These are phyloP conservation scores for Semicossyphus pulcher DNA, from an alignment of 2,113 vertebrate genomes.

Conservation along the genomic window DNA sequence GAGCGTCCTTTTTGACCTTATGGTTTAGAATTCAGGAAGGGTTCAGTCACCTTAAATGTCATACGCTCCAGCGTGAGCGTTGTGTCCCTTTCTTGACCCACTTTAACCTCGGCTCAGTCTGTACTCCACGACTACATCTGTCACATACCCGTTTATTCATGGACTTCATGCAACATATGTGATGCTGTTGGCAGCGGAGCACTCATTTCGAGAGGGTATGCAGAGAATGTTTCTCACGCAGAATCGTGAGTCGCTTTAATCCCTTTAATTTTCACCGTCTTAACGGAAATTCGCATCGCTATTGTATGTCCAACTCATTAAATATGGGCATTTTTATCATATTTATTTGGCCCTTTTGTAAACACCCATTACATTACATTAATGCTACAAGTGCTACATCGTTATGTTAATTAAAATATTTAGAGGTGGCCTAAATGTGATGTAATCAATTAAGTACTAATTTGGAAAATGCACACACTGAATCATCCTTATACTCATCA, in stretches of 20 bases:
- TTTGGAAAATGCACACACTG: conserved; percentile 11
- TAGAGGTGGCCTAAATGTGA: not conserved
- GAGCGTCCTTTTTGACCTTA: conserved; percentile 11
- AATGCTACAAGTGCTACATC: not conserved
- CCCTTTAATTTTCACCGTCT: conserved; percentile 21
- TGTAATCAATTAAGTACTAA: conserved; percentile 21
- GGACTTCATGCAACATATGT: conserved; percentile 53
- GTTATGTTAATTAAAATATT: not conserved
- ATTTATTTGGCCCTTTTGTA: not conserved
- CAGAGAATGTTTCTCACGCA: conserved; percentile 33
- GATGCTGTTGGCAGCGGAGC: conserved; percentile 27
- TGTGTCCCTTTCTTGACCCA: conserved; percentile 17
- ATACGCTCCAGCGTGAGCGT: not conserved
- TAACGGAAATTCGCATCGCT: not conserved
- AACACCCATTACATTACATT: not conserved
- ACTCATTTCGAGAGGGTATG: conserved; percentile 30
- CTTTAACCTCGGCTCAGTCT: conserved; percentile 33
- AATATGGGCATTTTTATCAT: no score
- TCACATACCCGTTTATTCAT: conserved; percentile 41
- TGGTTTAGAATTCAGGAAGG: not conserved
- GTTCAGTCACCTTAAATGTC: not conserved
- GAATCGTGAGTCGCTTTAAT: conserved; percentile 11
- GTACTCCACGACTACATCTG: conserved; percentile 33
- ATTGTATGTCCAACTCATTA: not conserved
- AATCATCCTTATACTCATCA: not conserved